phyloP scores from a whole-genome alignment of 2,797 vertebrate genomes.

The Anabacerthia variegaticeps region DNA sequence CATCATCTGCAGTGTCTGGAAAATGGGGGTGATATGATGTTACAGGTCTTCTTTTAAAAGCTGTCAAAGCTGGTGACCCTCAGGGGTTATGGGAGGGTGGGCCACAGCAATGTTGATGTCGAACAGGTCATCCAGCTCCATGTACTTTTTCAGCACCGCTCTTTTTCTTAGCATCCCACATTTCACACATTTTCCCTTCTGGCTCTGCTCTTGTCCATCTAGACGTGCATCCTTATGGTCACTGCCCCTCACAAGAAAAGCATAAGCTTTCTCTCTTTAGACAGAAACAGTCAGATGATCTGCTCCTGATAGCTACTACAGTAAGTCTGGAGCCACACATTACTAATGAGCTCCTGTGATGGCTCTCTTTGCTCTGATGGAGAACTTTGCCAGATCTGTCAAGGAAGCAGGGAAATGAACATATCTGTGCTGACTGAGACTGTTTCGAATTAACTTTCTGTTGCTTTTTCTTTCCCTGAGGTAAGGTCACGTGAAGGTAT shows the following conservation, averaged over 20 bases:
- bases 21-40: background rate
- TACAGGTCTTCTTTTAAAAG: background rate
- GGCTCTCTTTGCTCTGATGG: background rate
- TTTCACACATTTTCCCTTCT: background rate
- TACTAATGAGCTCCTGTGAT: background rate
- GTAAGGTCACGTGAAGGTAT: conserved; percentile 4
- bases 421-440: background rate
- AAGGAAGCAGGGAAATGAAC: conserved; percentile 31
- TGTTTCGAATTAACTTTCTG: conserved; percentile 50
- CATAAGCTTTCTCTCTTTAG: background rate
- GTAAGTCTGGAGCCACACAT: background rate
- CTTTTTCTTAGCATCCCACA: background rate
- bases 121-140: background rate
- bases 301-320: background rate
- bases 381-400: background rate
- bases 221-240: background rate
- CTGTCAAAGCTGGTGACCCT: background rate
- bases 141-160: background rate
- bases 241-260: background rate
- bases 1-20: background rate
- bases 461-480: conserved; percentile 48
- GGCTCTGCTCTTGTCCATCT: background rate
- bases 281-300: background rate
- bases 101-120: background rate
- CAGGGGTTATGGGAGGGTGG: background rate